Base-by-base conservation (phyloP, 1,140 invertebrate genomes). In the Bursaphelenchus mucronatus region DNA sequence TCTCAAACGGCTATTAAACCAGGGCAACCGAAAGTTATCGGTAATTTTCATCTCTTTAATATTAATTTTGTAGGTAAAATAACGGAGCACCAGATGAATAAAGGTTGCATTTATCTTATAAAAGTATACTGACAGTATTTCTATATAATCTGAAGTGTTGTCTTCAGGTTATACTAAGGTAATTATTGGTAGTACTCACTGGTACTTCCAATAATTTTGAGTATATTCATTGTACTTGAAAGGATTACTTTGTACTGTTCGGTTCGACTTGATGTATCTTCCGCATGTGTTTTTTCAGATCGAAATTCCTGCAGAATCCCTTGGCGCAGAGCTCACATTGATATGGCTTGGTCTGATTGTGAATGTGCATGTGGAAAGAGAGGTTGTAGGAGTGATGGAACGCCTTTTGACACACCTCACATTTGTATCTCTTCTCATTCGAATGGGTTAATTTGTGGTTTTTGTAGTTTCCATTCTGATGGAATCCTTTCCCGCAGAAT, bases 331-430 rank as follows among this genome's bases (percentile, higher is more conserved):
- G 43, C 11, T 65, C 58, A 43, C 76, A 79, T 7, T 66, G 63
- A 66, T 72, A 78, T 21, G 76, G 76, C 46, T 76, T 73, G 17
- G 54, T 59, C 39, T 67, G 21, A 30, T 67, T 70, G 54, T 75
- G 70, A 43, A 64, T 73, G 45, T 72, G 92, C 94, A 97, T 97
- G 83, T 98, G 95, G 83, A 98, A 97, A 0, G 93, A 96, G 3
- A 99, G 85, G 82, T 99, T 98, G 85, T 98, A 98, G 49, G 97
- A 87, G 85, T 98, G 94, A 80, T 97, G 94, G 82, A 97, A 97
- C 0, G 92, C 93, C 56, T 71, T 71, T 0, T 51, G 50, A 51
- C 70, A 76, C 47, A 76, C 54, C 51, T 52, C 50, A 54, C 77
- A 80, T 30, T 70, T 68, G 71, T 76, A 74, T 21, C 68, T 63